Conservation (phyloP, 1,140 invertebrate species). For the Bilobella aurantiaca region DNA sequence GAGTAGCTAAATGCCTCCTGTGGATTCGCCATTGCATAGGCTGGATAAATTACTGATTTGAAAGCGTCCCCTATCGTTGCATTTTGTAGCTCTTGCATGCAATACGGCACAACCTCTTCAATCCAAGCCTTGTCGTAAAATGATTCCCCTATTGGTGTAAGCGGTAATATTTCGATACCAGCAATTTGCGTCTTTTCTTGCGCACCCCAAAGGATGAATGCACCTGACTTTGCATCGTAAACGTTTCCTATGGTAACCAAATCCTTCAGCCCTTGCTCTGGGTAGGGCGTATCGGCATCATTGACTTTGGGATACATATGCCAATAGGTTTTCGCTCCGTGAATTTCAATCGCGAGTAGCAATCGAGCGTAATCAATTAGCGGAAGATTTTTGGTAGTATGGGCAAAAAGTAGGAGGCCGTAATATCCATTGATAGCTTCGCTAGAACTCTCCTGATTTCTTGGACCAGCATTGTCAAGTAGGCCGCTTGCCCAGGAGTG, state of each 20-base stretch:
- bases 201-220: constrained; percentile 13
- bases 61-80: constrained; percentile 22
- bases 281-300: constrained; percentile 18
- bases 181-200: constrained; percentile 21
- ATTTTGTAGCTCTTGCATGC: constrained; percentile 17
- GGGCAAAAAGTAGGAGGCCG: constrained; percentile 22
- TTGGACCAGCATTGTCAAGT: constrained; percentile 20
- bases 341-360: constrained; percentile 24
- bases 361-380: constrained; percentile 26
- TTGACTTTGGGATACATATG: constrained; percentile 20
- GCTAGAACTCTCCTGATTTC: constrained; percentile 23
- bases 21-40: constrained; percentile 25
- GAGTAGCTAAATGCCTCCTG: constrained; percentile 20
- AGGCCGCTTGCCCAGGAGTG: constrained; percentile 30
- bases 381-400: constrained; percentile 19
- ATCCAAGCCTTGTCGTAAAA: constrained; percentile 26
- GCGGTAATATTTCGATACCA: constrained; percentile 28
- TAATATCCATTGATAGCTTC: constrained; percentile 33
- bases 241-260: constrained; percentile 12
- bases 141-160: constrained; percentile 26
- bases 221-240: background rate
- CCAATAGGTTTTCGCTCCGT: constrained; percentile 22
- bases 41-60: constrained; percentile 30
- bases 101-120: constrained; percentile 21
- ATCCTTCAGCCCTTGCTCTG: constrained; percentile 14